Percentiles rank a stretch among this genome's conserved stretches.
Conservation (phyloP, 2,888 invertebrate genomes). For the Frankliniella fusca region DNA sequence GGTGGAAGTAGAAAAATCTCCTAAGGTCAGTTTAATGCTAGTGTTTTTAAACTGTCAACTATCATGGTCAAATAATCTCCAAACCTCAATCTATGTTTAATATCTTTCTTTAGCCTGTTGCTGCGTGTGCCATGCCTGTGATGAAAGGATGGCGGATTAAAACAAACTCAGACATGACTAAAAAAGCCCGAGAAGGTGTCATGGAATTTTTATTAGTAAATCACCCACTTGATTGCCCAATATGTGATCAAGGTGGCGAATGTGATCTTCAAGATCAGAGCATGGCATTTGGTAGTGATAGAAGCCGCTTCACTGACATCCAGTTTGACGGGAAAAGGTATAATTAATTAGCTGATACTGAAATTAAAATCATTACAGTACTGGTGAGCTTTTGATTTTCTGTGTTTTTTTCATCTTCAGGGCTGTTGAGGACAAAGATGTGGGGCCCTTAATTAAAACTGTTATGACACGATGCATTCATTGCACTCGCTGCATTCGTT, state of each 20-base stretch:
- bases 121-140: slow-evolving; percentile 99
- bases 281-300: slow-evolving; percentile 96
- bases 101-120: slow-evolving; percentile 65
- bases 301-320: slow-evolving; percentile 89
- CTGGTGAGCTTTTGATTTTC: neutral
- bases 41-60: neutral
- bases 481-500: slow-evolving; percentile 95
- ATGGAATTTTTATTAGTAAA: slow-evolving; percentile 99
- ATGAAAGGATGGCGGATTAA: slow-evolving; percentile 99
- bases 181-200: slow-evolving; percentile 76
- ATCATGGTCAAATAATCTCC: neutral
- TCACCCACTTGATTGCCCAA: slow-evolving; percentile 98
- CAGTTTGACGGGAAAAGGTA: slow-evolving; percentile 86
- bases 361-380: neutral
- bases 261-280: slow-evolving; percentile 97
- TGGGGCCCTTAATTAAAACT: slow-evolving; percentile 96
- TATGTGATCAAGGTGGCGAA: slow-evolving; percentile 97
- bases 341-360: slow-evolving; percentile 34
- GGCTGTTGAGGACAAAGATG: slow-evolving; percentile 98
- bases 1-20: slow-evolving; percentile 97
- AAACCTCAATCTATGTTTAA: neutral
- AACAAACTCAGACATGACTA: slow-evolving; percentile 92
- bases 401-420: slow-evolving; percentile 49
- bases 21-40: slow-evolving; percentile 58
- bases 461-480: slow-evolving; percentile 99